phyloP scores from a whole-genome alignment of 2,888 invertebrate species.

The Lumbricus terrestris region DNA sequence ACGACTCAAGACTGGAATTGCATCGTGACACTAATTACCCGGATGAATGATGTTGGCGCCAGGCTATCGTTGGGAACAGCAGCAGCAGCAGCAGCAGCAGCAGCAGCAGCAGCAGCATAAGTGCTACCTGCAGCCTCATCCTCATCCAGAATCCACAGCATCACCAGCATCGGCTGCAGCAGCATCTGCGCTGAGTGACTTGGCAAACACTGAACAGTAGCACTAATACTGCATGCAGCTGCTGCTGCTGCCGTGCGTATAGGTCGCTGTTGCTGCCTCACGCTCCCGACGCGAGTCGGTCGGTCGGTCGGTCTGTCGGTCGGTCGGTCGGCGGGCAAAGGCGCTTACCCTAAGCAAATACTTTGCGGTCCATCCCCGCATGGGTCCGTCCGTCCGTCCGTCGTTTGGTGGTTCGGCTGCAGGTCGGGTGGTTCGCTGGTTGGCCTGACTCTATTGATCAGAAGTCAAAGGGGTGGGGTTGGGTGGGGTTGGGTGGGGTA shows the following conservation, averaged over 20 bases:
- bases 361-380: background rate
- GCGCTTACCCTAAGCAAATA: background rate
- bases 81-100: too few relatives aligned
- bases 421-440: background rate
- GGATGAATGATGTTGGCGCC: background rate
- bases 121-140: background rate
- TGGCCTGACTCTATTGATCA: background rate
- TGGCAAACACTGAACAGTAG: background rate
- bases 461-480: too few relatives aligned
- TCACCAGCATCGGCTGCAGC: background rate
- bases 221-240: background rate
- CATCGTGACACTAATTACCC: conserved; percentile 3
- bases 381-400: background rate
- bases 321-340: background rate
- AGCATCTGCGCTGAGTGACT: background rate
- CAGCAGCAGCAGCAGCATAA: background rate
- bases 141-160: background rate
- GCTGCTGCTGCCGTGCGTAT: background rate
- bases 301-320: background rate
- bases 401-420: background rate
- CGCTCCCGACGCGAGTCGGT: background rate
- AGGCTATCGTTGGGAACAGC: background rate
- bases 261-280: background rate
- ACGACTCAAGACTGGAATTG: conserved; percentile 3
- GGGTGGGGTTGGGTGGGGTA: too few relatives aligned